phyloP scores from a whole-genome alignment of 2,888 invertebrate species.

The Acleris literana region DNA sequence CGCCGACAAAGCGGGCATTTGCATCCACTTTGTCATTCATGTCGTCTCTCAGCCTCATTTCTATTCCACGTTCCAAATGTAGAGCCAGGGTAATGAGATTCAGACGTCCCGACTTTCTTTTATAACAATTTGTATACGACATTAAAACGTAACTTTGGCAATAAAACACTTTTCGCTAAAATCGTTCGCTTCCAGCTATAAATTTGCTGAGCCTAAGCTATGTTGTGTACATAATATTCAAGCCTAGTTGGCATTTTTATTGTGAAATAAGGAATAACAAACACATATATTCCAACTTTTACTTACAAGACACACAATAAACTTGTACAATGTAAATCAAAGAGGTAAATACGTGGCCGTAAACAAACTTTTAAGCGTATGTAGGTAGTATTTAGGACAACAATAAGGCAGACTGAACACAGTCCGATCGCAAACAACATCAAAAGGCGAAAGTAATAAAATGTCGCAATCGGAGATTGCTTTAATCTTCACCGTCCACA shows the following conservation, averaged over 20 bases:
- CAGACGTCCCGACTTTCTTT: conserved; percentile 67
- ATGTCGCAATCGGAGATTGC: conserved; percentile 77
- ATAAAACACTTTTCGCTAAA: conserved; percentile 18
- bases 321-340: neutral
- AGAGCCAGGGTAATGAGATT: conserved; percentile 69
- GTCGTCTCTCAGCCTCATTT: conserved; percentile 70
- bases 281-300: conserved; percentile 4
- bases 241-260: neutral
- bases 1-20: conserved; percentile 74
- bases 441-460: conserved; percentile 80
- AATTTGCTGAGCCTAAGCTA: neutral
- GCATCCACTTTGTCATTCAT: conserved; percentile 81
- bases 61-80: conserved; percentile 69
- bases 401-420: conserved; percentile 52
- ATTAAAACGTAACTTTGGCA: conserved; percentile 41
- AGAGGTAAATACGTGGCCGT: neutral
- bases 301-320: neutral
- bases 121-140: conserved; percentile 37
- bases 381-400: conserved; percentile 44
- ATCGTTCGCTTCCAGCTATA: conserved; percentile 8
- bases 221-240: neutral
- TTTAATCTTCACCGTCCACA: conserved; percentile 76
- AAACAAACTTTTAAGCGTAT: conserved; percentile 19
- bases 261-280: conserved; percentile 9
- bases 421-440: conserved; percentile 71